These are phyloP conservation scores for Ciconia boyciana DNA, from an alignment of 2,113 vertebrate genomes.

Conservation along the genomic window DNA sequence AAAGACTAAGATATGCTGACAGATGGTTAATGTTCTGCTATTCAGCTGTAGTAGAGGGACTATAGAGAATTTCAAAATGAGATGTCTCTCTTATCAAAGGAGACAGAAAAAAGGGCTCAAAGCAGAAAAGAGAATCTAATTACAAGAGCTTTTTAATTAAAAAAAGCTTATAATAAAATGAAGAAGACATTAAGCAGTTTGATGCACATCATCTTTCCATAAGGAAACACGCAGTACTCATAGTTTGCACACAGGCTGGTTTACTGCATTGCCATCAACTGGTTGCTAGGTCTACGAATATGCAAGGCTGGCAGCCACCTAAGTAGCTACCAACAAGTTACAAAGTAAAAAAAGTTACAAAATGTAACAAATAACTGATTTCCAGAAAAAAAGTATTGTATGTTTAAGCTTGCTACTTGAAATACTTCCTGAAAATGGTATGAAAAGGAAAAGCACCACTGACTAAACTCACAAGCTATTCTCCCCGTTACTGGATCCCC, in stretches of 20 bases:
- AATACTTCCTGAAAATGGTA: neutral
- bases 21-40: constrained; percentile 24
- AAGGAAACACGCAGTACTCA: neutral
- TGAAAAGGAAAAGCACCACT: neutral
- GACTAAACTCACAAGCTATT: neutral
- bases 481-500: neutral
- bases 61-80: constrained; percentile 5
- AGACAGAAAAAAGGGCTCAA: neutral
- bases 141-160: neutral
- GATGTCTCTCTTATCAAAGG: neutral
- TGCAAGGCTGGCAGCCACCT: neutral
- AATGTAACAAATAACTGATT: neutral
- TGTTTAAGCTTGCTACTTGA: neutral
- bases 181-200: neutral
- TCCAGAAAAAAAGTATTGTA: accelerated
- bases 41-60: neutral
- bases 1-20: constrained; percentile 6
- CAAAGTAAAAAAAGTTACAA: neutral
- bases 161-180: neutral
- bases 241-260: neutral
- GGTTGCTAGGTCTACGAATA: neutral
- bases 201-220: neutral
- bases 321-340: neutral
- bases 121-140: neutral
- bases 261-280: neutral